These are phyloP conservation scores for Sycophila sp. DNA, from an alignment of 1,140 invertebrate species.

Conservation along the genomic window DNA sequence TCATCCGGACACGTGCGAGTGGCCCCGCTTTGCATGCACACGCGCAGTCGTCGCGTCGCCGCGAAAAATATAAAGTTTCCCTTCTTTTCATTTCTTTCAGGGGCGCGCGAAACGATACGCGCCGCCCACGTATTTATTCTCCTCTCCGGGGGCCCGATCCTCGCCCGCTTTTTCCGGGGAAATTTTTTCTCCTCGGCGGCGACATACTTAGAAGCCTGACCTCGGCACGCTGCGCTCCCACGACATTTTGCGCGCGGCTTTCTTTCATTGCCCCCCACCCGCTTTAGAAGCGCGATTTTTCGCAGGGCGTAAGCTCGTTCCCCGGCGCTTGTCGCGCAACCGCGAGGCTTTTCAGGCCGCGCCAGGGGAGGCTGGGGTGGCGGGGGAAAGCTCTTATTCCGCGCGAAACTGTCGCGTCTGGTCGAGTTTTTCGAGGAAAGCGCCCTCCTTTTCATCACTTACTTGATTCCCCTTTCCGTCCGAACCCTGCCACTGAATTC, in stretches of 20 bases:
- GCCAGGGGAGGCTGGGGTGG: not conserved
- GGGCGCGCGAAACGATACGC: not conserved
- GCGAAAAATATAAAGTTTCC: not conserved
- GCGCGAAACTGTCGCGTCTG: not conserved
- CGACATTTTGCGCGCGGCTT: constrained; percentile 1
- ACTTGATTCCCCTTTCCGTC: not conserved
- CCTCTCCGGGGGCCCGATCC: no score
- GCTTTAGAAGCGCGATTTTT: constrained; percentile 21
- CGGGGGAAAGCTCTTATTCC: not conserved
- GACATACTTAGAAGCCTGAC: no score
- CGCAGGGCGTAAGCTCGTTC: constrained; percentile 13
- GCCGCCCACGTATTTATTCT: constrained; percentile 8
- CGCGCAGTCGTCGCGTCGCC: no score
- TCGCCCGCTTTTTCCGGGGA: no score
- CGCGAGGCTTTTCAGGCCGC: not conserved
- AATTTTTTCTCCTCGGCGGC: no score
- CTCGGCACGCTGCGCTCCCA: no score
- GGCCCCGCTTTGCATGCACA: no score
- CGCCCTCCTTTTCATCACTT: constrained; percentile 8
- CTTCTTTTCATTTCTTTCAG: constrained; percentile 5
- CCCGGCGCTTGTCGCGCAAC: not conserved
- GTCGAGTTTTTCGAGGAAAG: not conserved
- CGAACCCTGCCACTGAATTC: not conserved
- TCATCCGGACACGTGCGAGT: no score
- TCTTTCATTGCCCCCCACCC: not conserved